Base-by-base conservation (phyloP, 2,888 invertebrate genomes). In the Halocaridina rubra region DNA sequence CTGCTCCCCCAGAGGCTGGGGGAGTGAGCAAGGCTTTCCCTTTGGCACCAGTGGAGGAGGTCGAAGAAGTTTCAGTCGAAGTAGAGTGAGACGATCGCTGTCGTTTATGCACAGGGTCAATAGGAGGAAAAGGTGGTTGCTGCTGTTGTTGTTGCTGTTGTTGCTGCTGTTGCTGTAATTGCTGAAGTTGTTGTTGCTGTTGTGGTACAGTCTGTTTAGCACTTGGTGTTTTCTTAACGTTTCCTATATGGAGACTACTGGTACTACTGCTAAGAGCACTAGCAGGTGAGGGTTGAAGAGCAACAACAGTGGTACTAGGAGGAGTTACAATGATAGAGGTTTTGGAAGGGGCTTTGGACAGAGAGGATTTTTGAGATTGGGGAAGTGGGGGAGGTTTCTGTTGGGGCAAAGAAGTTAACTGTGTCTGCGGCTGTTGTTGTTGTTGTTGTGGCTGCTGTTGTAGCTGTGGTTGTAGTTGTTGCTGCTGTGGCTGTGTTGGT, bases 241-340 rank as follows among this genome's bases (percentile, higher is more conserved):
- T 61, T 59, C 59, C 74, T 19, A 19, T 74, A 46, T 74, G 39
- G 32, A 72, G 72, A 64, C 74, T 80, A 74, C 71, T 80, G 64
- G 74, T 80, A 80, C 80, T 80, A 32, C 80, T 80, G 69, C 53
- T 79, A 72, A 74, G 80, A 76, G 76, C 81, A 81, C 81, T 81
- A 76, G 59, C 72, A 69, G 81, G 75, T 29, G 75, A 53, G 30
- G 81, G 79, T 81, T 32, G 69, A 59, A 69, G 81, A 59, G 57
- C 57, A 69, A 33, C 74, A 61, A 33, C 72, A 64, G 29, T 59
- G 67, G 32, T 57, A 67, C 69, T 19, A 19, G 53, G 3, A 53
- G 53, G 53, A 19, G 53, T 53, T 16, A 53, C 53, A 53, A 19
- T n/a, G 53, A 53, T 76, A 76, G 81, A 81, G 69, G 81, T 76